phyloP scores from a whole-genome alignment of 2,113 vertebrate species.

The Jacana jacana region DNA sequence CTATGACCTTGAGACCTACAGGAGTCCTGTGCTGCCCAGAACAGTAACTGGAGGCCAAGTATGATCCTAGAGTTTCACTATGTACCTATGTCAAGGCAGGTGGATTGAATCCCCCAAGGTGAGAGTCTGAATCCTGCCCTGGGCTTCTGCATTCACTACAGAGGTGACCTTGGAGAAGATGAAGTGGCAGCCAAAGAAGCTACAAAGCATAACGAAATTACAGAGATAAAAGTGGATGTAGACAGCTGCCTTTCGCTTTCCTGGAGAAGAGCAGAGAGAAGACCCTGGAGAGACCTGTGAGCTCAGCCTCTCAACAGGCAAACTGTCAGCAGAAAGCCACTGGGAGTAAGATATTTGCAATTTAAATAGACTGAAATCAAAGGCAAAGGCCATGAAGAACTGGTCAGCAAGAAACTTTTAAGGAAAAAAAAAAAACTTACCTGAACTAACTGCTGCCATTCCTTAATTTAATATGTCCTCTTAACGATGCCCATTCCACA shows the following conservation, averaged over 20 bases:
- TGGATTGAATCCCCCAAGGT: not conserved
- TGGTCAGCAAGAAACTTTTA: not conserved
- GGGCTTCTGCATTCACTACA: not conserved
- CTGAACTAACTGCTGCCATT: not conserved
- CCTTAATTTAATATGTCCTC: not conserved
- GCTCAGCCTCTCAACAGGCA: not conserved
- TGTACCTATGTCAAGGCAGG: not conserved
- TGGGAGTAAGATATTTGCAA: not conserved
- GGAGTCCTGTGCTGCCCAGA: not conserved
- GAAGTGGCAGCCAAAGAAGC: not conserved
- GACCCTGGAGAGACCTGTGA: not conserved
- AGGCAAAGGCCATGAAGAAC: not conserved
- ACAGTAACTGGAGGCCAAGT: not conserved
- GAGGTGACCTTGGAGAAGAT: not conserved
- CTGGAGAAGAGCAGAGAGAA: not conserved
- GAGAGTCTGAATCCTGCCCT: not conserved
- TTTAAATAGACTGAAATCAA: constrained; percentile 5
- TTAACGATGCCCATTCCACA: not conserved
- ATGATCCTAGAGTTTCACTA: not conserved
- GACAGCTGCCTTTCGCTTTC: not conserved
- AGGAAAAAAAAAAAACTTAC: not conserved
- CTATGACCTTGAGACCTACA: not conserved
- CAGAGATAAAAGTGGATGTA: not conserved
- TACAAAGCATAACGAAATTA: not conserved
- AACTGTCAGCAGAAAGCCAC: not conserved